These are phyloP conservation scores for Harpagifer antarcticus DNA, from an alignment of 2,797 vertebrate genomes.

Conservation along the genomic window DNA sequence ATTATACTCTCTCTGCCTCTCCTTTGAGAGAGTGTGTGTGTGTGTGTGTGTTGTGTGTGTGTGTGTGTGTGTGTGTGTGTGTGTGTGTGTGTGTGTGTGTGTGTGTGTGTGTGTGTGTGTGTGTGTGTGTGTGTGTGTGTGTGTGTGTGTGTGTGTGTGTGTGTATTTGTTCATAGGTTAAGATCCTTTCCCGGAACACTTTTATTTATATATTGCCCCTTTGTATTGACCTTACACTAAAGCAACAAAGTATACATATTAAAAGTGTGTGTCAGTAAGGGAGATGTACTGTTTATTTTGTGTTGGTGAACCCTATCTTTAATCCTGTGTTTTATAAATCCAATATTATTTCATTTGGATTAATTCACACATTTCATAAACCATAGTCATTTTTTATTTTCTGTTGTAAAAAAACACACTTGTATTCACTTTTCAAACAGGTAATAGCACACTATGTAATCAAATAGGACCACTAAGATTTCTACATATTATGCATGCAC, in stretches of 20 bases:
- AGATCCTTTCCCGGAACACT: background rate
- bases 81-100: slow-evolving; percentile 16
- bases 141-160: slow-evolving; percentile 2
- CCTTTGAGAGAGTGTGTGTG: slow-evolving; percentile 31
- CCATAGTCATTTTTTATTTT: too few species aligned
- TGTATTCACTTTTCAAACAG: slow-evolving; percentile 17
- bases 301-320: background rate
- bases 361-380: background rate
- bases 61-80: slow-evolving; percentile 24
- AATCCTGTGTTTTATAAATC: background rate
- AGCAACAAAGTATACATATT: background rate
- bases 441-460: slow-evolving; percentile 9
- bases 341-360: background rate
- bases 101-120: too few species aligned
- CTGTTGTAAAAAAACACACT: background rate
- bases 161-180: background rate
- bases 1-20: slow-evolving; percentile 60
- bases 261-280: background rate
- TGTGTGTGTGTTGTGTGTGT: slow-evolving; percentile 26
- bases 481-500: slow-evolving; percentile 41
- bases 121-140: background rate
- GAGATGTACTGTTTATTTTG: background rate
- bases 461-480: slow-evolving; percentile 26
- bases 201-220: slow-evolving; percentile 1
- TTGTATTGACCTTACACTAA: slow-evolving; percentile 10